Evolutionary conservation across 1,140 invertebrate genomes (phyloP), one percentile per base, ranked within the genome.

Genomic region (Cyclina sinensis): DNA sequence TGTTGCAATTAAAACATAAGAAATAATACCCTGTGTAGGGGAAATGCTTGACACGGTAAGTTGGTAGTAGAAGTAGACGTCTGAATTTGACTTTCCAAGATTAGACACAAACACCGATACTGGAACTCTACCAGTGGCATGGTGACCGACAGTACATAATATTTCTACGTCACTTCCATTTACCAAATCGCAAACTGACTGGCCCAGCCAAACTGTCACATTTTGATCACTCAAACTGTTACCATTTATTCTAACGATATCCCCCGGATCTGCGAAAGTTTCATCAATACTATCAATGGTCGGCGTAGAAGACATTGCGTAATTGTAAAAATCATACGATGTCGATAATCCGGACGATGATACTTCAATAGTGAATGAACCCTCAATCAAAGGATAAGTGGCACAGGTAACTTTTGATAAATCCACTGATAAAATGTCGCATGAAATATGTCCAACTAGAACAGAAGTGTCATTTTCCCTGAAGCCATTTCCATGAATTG

Each of bases 401-500:
- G 48, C 85, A 74, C 92, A 94, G n/a, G 43, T 76, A 12, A 93
- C 37, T 43, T 86, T 12, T 35, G 59, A 27, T 32, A 86, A 46
- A 12, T 30, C 39, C 18, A 39, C 62, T 39, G 46, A 37, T 16
- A 79, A 48, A n/a, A 86, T 54, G 5, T 48, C 14, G 84, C 93
- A 94, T 16, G 35, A 16, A 21, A 51, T 32, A 14, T 84, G 88
- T 57, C 92, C 92, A 9, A 94, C 74, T 2, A 74, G 90, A 18
- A 94, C 92, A 21, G 39, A 37, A 0, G 91, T 91, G 0, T 46
- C 43, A 14, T 70, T 76, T 4, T 73, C 14, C 37, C 68, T 81
- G 68, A 94, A 94, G 0, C 93, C 93, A 65, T 82, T 90, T 54
- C 93, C 93, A 30, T 24, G 16, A 35, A 93, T 92, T 0, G 88